Conservation (phyloP, 2,888 invertebrate genomes). For the Xestia rhomboidea region DNA sequence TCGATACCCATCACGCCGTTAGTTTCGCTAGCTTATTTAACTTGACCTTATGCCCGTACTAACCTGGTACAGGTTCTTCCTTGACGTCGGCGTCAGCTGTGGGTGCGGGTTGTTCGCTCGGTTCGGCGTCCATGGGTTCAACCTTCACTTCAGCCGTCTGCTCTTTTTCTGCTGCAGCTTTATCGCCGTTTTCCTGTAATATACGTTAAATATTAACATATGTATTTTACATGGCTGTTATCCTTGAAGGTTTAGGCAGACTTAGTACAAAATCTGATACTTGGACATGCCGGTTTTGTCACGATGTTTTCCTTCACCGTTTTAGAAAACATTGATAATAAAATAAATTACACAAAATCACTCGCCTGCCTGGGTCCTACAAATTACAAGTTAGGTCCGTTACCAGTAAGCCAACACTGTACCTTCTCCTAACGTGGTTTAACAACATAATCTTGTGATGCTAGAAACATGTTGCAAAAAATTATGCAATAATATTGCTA, state of each 20-base stretch:
- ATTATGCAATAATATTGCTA: no score
- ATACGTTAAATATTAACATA: background rate
- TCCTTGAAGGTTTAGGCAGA: background rate
- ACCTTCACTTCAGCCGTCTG: slow-evolving; percentile 18
- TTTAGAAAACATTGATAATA: no score
- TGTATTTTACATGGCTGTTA: background rate
- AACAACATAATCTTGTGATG: no score
- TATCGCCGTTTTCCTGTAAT: slow-evolving; percentile 46
- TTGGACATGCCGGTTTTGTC: no score
- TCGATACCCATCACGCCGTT: background rate
- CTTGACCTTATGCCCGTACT: background rate
- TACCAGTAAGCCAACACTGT: no score
- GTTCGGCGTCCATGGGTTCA: slow-evolving; percentile 54
- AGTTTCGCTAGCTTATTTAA: background rate
- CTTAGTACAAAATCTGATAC: no score
- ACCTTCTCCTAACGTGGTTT: no score
- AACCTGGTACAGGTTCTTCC: slow-evolving; percentile 34
- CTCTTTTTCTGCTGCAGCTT: slow-evolving; percentile 12
- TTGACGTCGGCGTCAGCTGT: background rate
- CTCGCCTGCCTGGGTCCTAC: no score
- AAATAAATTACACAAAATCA: no score
- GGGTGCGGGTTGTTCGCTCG: background rate
- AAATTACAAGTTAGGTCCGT: no score
- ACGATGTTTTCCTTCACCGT: no score
- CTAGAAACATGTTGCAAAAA: no score